phyloP scores from a whole-genome alignment of 2,888 invertebrate genomes.

The Boloria euphrosyne region DNA sequence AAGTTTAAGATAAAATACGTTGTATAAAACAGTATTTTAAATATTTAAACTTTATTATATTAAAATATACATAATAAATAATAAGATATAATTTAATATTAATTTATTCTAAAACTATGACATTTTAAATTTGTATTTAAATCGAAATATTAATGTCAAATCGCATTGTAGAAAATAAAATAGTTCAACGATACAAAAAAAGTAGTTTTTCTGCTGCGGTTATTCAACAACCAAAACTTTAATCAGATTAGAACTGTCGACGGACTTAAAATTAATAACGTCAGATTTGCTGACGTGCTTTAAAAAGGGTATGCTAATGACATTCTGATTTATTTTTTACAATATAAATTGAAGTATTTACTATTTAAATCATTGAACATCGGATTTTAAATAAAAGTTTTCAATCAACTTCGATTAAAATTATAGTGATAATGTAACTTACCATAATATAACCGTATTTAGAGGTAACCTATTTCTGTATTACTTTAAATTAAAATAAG shows the following conservation, averaged over 20 bases:
- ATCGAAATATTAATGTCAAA: neutral
- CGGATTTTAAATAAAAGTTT: neutral
- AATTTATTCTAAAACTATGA: neutral
- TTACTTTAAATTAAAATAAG: too few relatives aligned
- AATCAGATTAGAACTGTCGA: conserved; percentile 57
- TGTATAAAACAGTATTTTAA: too few relatives aligned
- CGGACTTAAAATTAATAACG: conserved; percentile 55
- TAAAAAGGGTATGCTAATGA: conserved; percentile 21
- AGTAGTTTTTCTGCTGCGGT: conserved; percentile 22
- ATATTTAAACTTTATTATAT: too few relatives aligned
- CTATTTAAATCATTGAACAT: neutral
- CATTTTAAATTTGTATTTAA: neutral
- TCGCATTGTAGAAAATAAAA: neutral
- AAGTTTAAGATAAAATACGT: too few relatives aligned
- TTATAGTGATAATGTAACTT: too few relatives aligned
- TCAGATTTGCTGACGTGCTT: conserved; percentile 33
- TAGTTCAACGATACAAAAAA: conserved; percentile 11
- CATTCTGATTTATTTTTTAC: neutral
- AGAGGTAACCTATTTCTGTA: too few relatives aligned
- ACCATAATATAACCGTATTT: too few relatives aligned
- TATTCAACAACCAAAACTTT: conserved; percentile 47
- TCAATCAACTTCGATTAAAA: neutral
- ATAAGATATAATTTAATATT: too few relatives aligned
- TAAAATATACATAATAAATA: too few relatives aligned
- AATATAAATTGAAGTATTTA: neutral